phyloP scores from a whole-genome alignment of 2,888 invertebrate species.

The Phaedon cochleariae region DNA sequence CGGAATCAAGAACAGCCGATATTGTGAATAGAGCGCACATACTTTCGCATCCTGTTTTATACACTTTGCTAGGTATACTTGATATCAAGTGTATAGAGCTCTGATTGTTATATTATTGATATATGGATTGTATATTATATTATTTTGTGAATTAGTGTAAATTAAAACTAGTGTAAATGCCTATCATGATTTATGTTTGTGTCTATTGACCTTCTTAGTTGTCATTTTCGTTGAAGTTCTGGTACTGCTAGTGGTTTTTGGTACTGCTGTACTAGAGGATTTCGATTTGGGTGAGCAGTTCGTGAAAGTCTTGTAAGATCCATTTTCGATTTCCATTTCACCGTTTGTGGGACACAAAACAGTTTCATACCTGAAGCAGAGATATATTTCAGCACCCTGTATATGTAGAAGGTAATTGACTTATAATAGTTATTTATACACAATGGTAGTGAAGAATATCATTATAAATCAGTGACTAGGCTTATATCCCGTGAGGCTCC shows the following conservation, averaged over 20 bases:
- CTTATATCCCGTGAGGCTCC: too few relatives aligned
- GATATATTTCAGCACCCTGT: not conserved
- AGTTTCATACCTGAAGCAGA: constrained; percentile 41
- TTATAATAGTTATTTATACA: too few relatives aligned
- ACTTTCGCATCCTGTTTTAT: constrained; percentile 38
- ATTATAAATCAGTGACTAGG: too few relatives aligned
- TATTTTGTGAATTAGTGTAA: constrained; percentile 62
- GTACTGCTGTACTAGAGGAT: not conserved
- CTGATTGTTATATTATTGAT: constrained; percentile 51
- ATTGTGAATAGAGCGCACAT: constrained; percentile 43
- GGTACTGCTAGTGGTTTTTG: not conserved
- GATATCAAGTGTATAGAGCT: constrained; percentile 37
- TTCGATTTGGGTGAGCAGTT: constrained; percentile 10
- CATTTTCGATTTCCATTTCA: constrained; percentile 48
- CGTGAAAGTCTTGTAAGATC: constrained; percentile 48
- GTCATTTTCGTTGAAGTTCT: not conserved
- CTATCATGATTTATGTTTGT: constrained; percentile 35
- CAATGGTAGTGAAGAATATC: too few relatives aligned
- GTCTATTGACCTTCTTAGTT: not conserved
- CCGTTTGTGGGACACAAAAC: constrained; percentile 47
- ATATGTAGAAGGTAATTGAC: not conserved
- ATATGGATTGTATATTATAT: constrained; percentile 59
- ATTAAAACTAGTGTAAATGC: constrained; percentile 58
- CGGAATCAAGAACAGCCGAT: constrained; percentile 11
- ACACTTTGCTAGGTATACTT: constrained; percentile 35